Conservation (phyloP, 2,113 vertebrate species). For the Paralichthys olivaceus region DNA sequence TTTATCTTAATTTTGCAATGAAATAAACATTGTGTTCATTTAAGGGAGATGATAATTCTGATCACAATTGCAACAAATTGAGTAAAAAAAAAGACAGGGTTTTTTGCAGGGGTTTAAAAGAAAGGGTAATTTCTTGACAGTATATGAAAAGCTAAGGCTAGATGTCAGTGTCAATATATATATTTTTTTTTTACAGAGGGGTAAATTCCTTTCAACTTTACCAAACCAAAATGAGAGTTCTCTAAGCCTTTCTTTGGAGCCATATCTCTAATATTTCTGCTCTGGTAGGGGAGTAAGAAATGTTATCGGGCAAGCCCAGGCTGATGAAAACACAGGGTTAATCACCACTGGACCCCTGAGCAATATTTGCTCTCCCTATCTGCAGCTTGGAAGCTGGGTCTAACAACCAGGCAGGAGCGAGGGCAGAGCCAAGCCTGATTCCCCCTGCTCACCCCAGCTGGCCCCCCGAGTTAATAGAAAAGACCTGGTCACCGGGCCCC, state of each 20-base stretch:
- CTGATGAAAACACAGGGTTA: conserved; percentile 80
- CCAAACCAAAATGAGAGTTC: conserved; percentile 51
- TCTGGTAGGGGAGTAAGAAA: conserved; percentile 50
- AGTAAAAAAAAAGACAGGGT: conserved; percentile 27
- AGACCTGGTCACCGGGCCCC: conserved; percentile 72
- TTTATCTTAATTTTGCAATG: conserved; percentile 44
- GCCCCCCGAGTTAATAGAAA: conserved; percentile 81
- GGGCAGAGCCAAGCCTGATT: conserved; percentile 56
- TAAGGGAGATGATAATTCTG: conserved; percentile 44
- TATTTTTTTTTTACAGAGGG: neutral
- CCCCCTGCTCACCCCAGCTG: conserved; percentile 46
- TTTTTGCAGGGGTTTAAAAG: conserved; percentile 12
- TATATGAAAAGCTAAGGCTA: conserved; percentile 27
- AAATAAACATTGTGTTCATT: conserved; percentile 56
- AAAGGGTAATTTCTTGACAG: conserved; percentile 18
- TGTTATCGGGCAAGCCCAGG: conserved; percentile 70
- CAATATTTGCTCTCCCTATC: conserved; percentile 66
- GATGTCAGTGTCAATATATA: conserved; percentile 9
- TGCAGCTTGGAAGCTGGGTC: conserved; percentile 50
- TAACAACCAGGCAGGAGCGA: conserved; percentile 53
- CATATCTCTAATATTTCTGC: conserved; percentile 54
- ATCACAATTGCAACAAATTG: conserved; percentile 35
- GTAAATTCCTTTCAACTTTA: conserved; percentile 27
- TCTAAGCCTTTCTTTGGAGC: conserved; percentile 40
- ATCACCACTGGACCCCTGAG: conserved; percentile 68